Evolutionary conservation across 2,888 invertebrate genomes (phyloP), one percentile per base, ranked within the genome.

Genomic region (Junonia oenone): DNA sequence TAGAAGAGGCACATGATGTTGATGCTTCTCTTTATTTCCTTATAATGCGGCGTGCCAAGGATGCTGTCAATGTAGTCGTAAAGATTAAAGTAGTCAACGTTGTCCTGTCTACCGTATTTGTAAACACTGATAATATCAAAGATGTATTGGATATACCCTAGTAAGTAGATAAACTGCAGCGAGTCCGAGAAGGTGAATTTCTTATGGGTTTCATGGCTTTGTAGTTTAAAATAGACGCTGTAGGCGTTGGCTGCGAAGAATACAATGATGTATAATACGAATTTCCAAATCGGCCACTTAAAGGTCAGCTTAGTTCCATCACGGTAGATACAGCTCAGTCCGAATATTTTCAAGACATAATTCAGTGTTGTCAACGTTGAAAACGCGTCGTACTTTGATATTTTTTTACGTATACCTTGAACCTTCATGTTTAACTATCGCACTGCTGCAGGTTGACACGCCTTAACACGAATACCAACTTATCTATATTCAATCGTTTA

Each of bases 1-100:
- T 58, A 55, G 6, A 38, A 27, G 4, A 48, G n/a, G 14, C 53
- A 43, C 5, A 55, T 22, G n/a, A 17, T 38, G n/a, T 29, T 14
- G n/a, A 56, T 51, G 26, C 19, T 45, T 5, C 9, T 45, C 37
- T 22, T 46, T 9, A 54, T 45, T 19, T 54, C 8, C 5, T 37
- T 14, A 31, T 59, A 59, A n/a, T 26, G 9, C 0, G 47, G 31
- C 2, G 29, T 15, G 2, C 54, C 56, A 13, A 56, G 40, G 11
- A 49, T 29, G 17, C 19, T 26, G 8, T 59, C 59, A 2, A 59
- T 54, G 35, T 43, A 31, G 4, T 54, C 37, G 33, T 56, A 56
- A 14, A 48, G 8, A 1, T 29, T 15, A 6, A 54, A 53, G 13
- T 59, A 59, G 2, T 47, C 31, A 13, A 59, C 26, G 27, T 47